These are phyloP conservation scores for Eriocheir sinensis DNA, from an alignment of 1,140 invertebrate genomes.

Conservation along the genomic window DNA sequence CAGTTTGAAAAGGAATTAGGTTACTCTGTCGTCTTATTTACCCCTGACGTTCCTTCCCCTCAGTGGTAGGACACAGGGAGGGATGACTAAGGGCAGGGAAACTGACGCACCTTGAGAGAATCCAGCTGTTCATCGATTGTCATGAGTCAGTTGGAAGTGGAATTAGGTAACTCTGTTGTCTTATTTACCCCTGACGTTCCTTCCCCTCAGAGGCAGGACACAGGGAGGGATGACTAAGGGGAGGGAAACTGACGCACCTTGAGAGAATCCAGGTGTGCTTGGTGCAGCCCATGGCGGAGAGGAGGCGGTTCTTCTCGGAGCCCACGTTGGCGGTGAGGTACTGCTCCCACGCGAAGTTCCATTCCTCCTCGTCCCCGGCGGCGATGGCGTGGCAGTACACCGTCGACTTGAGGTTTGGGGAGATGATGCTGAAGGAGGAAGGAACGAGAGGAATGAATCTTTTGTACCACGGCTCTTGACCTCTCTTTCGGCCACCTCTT, in stretches of 20 bases:
- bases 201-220: too few species aligned
- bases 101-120: constrained; percentile 82
- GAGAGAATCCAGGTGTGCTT: constrained; percentile 82
- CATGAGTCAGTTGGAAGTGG: too few species aligned
- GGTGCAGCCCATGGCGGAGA: constrained; percentile 87
- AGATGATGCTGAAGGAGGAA: constrained; percentile 65
- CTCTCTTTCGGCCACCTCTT: too few species aligned
- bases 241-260: constrained; percentile 80
- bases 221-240: neutral
- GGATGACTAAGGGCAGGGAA: neutral
- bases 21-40: too few species aligned
- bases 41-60: too few species aligned
- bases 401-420: constrained; percentile 82
- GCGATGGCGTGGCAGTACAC: constrained; percentile 83
- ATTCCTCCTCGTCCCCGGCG: constrained; percentile 80
- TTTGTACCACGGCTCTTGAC: too few species aligned
- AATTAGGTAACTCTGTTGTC: too few species aligned
- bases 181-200: too few species aligned
- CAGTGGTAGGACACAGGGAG: neutral
- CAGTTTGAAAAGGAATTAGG: too few species aligned
- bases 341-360: constrained; percentile 68
- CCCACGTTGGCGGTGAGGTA: constrained; percentile 79
- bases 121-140: too few species aligned
- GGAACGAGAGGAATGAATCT: neutral
- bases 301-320: constrained; percentile 86